Evolutionary conservation across 1,140 invertebrate genomes (phyloP).

Genomic region (Drosophila sp.): DNA sequence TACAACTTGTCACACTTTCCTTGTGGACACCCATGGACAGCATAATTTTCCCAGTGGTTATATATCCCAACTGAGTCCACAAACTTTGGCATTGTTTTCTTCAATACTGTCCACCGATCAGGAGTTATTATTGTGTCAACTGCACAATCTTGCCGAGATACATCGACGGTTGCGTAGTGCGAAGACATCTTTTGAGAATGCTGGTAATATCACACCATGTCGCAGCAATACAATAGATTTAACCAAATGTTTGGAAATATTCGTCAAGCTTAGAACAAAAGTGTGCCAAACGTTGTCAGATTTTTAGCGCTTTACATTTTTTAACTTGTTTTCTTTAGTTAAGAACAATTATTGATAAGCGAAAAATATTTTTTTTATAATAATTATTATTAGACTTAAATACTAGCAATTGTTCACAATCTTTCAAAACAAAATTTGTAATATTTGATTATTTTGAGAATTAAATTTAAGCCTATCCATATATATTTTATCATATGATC

Average conservation of each 20-base stretch:
- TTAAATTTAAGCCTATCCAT: too few species aligned
- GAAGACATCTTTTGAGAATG: slow-evolving; percentile 35
- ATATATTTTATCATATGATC: too few species aligned
- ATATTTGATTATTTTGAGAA: too few species aligned
- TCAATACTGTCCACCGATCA: slow-evolving; percentile 20
- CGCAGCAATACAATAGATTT: slow-evolving; percentile 9
- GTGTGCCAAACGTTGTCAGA: slow-evolving; percentile 11
- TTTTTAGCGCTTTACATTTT: slow-evolving; percentile 2
- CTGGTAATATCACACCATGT: slow-evolving; percentile 13
- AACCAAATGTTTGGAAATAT: not conserved
- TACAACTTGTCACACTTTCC: slow-evolving; percentile 29
- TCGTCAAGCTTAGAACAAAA: slow-evolving; percentile 19
- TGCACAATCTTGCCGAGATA: slow-evolving; percentile 12
- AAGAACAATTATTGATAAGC: not conserved
- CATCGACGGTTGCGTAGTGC: slow-evolving; percentile 25
- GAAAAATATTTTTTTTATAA: not conserved
- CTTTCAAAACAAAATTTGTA: too few species aligned
- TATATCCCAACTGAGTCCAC: not conserved
- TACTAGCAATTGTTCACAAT: too few species aligned
- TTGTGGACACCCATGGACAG: not conserved
- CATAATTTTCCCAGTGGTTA: not conserved
- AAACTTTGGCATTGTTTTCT: slow-evolving; percentile 29
- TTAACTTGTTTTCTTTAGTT: not conserved
- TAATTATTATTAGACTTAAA: too few species aligned
- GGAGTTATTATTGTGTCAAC: slow-evolving; percentile 24